A percentile compares a stretch with the other conserved stretches of the same genome.
These are phyloP conservation scores for Euclidia mi DNA, from an alignment of 2,888 invertebrate genomes.

Conservation along the genomic window DNA sequence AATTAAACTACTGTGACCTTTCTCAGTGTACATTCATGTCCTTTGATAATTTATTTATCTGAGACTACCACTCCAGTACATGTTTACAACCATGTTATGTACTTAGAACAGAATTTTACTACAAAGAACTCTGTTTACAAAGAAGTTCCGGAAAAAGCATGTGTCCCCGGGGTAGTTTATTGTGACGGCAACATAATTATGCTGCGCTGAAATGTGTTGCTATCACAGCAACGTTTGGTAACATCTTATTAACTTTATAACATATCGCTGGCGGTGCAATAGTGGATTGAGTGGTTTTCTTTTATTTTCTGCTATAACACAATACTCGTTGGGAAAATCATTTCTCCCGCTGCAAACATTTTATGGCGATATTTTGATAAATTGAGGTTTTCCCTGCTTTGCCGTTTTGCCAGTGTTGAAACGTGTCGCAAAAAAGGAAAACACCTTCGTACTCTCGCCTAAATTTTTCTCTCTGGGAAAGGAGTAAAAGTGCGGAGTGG, in stretches of 20 bases:
- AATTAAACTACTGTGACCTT: no score
- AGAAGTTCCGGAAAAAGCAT: slow-evolving; percentile 34
- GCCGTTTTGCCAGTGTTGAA: slow-evolving; percentile 27
- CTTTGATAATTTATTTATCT: no score
- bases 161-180: slow-evolving; percentile 33
- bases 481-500: slow-evolving; percentile 13
- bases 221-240: slow-evolving; percentile 37
- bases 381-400: slow-evolving; percentile 33
- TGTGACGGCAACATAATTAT: slow-evolving; percentile 26
- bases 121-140: slow-evolving; percentile 15
- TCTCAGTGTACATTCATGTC: no score
- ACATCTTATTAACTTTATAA: slow-evolving; percentile 45
- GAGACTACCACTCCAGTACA: no score
- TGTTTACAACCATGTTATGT: no score
- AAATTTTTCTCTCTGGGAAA: slow-evolving; percentile 11
- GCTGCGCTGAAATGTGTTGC: slow-evolving; percentile 12
- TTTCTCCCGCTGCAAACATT: slow-evolving; percentile 32
- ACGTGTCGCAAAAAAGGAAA: slow-evolving; percentile 11
- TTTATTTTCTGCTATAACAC: slow-evolving; percentile 34
- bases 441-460: slow-evolving; percentile 6
- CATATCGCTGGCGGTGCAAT: slow-evolving; percentile 35
- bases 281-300: slow-evolving; percentile 35
- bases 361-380: slow-evolving; percentile 26
- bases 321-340: slow-evolving; percentile 28
- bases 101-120: background rate